A percentile compares a stretch with the other conserved stretches of the same genome.
Evolutionary conservation across 2,113 vertebrate species (phyloP).

Genomic region (Bostrychus sinensis): DNA sequence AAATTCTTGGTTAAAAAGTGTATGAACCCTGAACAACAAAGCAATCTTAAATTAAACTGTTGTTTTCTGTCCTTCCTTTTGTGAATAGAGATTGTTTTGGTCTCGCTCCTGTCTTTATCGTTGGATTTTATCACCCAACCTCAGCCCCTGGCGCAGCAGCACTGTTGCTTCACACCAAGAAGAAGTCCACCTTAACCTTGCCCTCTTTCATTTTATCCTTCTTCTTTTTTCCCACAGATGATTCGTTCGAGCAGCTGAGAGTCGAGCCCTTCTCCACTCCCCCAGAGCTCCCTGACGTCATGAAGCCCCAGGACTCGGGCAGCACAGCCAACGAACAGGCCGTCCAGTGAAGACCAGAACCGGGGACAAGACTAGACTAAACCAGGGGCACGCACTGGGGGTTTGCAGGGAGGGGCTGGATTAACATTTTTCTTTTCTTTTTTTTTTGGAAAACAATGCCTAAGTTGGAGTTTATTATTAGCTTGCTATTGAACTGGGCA

Average conservation of each 20-base stretch:
- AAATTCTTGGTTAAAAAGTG: no score
- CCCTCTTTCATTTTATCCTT: no score
- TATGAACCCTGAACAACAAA: no score
- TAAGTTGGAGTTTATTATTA: conserved; percentile 37
- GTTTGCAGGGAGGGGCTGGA: conserved; percentile 13
- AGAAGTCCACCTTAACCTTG: no score
- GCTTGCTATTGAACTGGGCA: conserved; percentile 39
- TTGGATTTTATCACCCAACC: no score
- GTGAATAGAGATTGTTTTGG: no score
- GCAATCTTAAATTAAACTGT: no score
- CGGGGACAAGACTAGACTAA: conserved; percentile 3
- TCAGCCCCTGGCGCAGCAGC: no score
- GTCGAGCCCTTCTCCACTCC: conserved; percentile 91
- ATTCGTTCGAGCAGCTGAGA: conserved; percentile 86
- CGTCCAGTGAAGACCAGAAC: conserved; percentile 83
- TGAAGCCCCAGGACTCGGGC: conserved; percentile 92
- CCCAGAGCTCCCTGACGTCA: conserved; percentile 90
- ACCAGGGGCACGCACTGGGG: conserved; percentile 5
- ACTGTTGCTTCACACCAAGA: no score
- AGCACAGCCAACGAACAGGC: conserved; percentile 90
- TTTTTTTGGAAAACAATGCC: conserved; percentile 42
- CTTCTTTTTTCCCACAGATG: conserved; percentile 73
- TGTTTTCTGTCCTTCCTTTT: no score
- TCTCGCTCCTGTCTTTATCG: no score
- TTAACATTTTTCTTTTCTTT: conserved; percentile 3